Percentiles rank a stretch among this genome's conserved stretches.
These are phyloP conservation scores for Pogona vitticeps DNA, from an alignment of 2,113 vertebrate genomes.

Conservation along the genomic window DNA sequence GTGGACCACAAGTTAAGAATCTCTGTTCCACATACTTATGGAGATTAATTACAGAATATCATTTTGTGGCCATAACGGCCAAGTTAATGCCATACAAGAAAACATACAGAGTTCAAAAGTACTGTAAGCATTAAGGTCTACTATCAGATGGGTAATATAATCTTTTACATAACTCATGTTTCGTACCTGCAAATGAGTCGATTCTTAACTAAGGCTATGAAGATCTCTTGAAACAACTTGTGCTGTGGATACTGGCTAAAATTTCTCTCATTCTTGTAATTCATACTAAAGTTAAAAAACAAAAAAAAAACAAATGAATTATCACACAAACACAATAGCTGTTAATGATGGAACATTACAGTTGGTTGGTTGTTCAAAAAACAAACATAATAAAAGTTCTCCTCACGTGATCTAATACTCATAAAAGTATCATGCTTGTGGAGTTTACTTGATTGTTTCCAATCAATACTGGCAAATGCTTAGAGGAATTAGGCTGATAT, in stretches of 20 bases:
- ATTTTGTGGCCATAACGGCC: background rate
- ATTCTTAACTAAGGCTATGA: slow-evolving; percentile 83
- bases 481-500: background rate
- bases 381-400: background rate
- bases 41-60: background rate
- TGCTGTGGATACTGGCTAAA: slow-evolving; percentile 81
- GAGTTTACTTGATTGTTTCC: background rate
- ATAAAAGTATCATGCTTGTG: background rate
- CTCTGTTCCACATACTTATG: too few species aligned
- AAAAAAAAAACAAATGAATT: background rate
- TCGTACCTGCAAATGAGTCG: slow-evolving; percentile 85
- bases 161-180: background rate
- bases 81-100: fast-evolving
- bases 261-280: slow-evolving; percentile 86
- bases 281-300: slow-evolving; percentile 70
- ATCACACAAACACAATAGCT: slow-evolving; percentile 5
- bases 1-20: too few species aligned
- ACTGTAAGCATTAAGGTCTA: background rate
- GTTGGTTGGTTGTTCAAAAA: background rate
- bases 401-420: background rate
- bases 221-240: slow-evolving; percentile 83
- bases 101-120: background rate
- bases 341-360: background rate
- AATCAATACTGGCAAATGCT: background rate
- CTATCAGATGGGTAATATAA: background rate